phyloP scores from a whole-genome alignment of 2,113 vertebrate species.

The Steatornis caripensis region DNA sequence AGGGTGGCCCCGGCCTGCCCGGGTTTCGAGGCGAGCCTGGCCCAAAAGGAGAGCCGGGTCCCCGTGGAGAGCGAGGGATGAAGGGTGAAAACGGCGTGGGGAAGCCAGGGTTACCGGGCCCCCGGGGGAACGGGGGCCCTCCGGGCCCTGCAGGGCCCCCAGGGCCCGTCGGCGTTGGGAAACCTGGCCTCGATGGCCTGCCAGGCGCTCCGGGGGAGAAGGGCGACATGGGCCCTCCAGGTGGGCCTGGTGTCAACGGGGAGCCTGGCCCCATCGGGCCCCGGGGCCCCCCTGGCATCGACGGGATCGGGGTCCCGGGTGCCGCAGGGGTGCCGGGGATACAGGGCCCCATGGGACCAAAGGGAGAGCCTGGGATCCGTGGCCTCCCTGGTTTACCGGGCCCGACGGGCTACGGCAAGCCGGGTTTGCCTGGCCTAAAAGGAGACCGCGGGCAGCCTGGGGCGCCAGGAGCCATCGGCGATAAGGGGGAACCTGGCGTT shows the following conservation, averaged over 20 bases:
- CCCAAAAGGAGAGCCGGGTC: slow-evolving; percentile 80
- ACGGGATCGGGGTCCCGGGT: slow-evolving; percentile 85
- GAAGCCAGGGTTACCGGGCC: slow-evolving; percentile 83
- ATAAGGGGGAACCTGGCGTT: slow-evolving; percentile 86
- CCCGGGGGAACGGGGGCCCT: slow-evolving; percentile 82
- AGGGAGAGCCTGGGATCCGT: slow-evolving; percentile 85
- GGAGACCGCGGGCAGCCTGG: slow-evolving; percentile 90
- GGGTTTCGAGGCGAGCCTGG: slow-evolving; percentile 89
- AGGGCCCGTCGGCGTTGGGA: slow-evolving; percentile 78
- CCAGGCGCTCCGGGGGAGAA: slow-evolving; percentile 84
- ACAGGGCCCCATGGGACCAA: slow-evolving; percentile 81
- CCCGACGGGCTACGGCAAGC: slow-evolving; percentile 88
- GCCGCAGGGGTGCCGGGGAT: slow-evolving; percentile 82
- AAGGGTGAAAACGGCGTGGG: slow-evolving; percentile 93
- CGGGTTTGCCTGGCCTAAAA: slow-evolving; percentile 85
- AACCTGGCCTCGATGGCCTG: slow-evolving; percentile 85
- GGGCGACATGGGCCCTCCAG: slow-evolving; percentile 84
- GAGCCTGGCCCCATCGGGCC: slow-evolving; percentile 79
- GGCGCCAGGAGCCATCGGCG: slow-evolving; percentile 81
- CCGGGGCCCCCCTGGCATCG: slow-evolving; percentile 83
- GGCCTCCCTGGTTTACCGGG: slow-evolving; percentile 88
- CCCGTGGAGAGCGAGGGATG: slow-evolving; percentile 84
- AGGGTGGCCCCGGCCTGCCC: slow-evolving; percentile 83
- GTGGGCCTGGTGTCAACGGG: slow-evolving; percentile 78
- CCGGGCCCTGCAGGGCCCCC: slow-evolving; percentile 80